A percentile compares a stretch with the other conserved stretches of the same genome.
Conservation (phyloP, 2,888 invertebrate species). For the Lithophane leautieri region DNA sequence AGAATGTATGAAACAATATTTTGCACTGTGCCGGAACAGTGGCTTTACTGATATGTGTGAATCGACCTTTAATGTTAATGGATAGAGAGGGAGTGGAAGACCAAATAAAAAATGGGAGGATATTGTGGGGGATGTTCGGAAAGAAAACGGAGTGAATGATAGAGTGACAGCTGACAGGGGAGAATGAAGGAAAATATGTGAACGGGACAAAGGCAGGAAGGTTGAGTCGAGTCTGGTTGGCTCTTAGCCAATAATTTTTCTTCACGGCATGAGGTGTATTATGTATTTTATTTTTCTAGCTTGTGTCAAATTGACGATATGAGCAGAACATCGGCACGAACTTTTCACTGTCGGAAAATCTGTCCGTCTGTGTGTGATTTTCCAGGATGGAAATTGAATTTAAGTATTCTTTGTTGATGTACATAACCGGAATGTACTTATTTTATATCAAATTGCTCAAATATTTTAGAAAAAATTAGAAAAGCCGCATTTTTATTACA, state of each 20-base stretch:
- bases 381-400: background rate
- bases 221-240: background rate
- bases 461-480: background rate
- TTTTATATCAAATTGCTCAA: background rate
- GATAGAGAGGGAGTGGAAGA: background rate
- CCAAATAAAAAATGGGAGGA: background rate
- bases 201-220: background rate
- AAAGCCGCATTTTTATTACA: background rate
- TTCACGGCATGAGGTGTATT: background rate
- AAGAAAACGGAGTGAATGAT: no score
- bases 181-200: background rate
- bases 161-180: background rate
- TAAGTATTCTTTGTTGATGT: background rate
- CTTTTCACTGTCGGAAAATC: background rate
- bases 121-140: background rate
- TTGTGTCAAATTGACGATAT: background rate
- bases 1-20: no score
- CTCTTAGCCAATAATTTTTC: background rate
- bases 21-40: no score
- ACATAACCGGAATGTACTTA: background rate
- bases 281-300: background rate
- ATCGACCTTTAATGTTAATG: no score
- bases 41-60: no score
- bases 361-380: background rate
- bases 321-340: background rate